These are phyloP conservation scores for Mormyrus lacerda DNA, from an alignment of 2,113 vertebrate species.

Conservation along the genomic window DNA sequence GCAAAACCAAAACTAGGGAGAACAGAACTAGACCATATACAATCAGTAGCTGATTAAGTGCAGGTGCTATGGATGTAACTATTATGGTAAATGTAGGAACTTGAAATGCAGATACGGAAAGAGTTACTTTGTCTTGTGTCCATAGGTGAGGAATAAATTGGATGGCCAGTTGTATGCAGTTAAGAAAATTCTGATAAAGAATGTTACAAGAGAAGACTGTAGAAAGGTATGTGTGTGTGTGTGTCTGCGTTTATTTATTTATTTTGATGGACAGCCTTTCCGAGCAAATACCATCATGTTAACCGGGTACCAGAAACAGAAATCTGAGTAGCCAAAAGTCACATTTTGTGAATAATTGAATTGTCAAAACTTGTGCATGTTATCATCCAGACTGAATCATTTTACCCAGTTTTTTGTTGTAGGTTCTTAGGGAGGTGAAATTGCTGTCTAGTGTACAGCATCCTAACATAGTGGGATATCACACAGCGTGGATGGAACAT, in stretches of 20 bases:
- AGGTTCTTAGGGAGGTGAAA: slow-evolving; percentile 94
- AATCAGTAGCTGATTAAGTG: neutral
- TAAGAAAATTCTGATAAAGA: slow-evolving; percentile 93
- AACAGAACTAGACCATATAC: neutral
- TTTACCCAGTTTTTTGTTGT: slow-evolving; percentile 13
- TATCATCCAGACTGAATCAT: neutral
- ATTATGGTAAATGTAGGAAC: neutral
- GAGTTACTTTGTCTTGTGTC: neutral
- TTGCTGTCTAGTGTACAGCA: slow-evolving; percentile 88
- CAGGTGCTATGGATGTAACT: neutral
- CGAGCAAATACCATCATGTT: neutral
- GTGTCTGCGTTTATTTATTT: slow-evolving; percentile 28
- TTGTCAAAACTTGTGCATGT: neutral
- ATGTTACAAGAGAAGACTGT: slow-evolving; percentile 81
- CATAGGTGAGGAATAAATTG: slow-evolving; percentile 87
- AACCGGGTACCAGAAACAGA: neutral
- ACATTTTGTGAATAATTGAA: neutral
- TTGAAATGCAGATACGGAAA: neutral
- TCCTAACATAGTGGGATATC: slow-evolving; percentile 84
- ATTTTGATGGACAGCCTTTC: neutral
- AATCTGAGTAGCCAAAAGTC: neutral
- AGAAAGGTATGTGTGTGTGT: slow-evolving; percentile 72
- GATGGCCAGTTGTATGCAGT: slow-evolving; percentile 90
- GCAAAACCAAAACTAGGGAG: neutral
- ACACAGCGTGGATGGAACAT: slow-evolving; percentile 96